A percentile compares a stretch with the other conserved stretches of the same genome.
Evolutionary conservation across 2,113 vertebrate genomes (phyloP).

Genomic region (Falcunculus frontatus): DNA sequence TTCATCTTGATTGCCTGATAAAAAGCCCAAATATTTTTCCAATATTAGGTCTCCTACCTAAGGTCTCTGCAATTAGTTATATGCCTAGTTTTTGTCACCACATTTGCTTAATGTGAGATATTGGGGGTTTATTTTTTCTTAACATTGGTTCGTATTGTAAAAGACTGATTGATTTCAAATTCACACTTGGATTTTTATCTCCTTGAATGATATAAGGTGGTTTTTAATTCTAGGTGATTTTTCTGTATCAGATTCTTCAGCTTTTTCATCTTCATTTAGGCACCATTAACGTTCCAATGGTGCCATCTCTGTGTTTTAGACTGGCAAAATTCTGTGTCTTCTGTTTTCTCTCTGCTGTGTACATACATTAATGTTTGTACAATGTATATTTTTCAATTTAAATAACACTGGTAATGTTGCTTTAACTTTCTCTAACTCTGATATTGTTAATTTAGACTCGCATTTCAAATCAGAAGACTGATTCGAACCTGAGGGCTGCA

Average conservation of each 20-base stretch:
- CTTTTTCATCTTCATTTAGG: background rate
- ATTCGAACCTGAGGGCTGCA: background rate
- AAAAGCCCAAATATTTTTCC: background rate
- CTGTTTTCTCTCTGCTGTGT: background rate
- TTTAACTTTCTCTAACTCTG: background rate
- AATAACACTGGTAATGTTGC: background rate
- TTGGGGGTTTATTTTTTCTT: background rate
- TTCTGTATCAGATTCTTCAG: background rate
- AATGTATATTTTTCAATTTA: background rate
- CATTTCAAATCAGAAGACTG: background rate
- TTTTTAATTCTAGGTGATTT: background rate
- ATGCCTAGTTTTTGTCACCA: background rate
- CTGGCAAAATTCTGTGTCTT: background rate
- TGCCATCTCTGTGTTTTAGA: background rate
- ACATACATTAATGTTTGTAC: background rate
- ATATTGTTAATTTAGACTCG: background rate
- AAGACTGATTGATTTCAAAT: background rate
- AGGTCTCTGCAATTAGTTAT: background rate
- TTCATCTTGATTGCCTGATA: background rate
- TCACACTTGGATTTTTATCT: background rate
- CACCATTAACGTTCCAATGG: background rate
- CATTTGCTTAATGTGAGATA: background rate
- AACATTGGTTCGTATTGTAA: background rate
- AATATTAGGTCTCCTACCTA: background rate
- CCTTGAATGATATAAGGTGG: background rate